Percentiles rank a stretch among this genome's conserved stretches.
phyloP scores from a whole-genome alignment of 2,888 invertebrate genomes.

The Sinelater perroti region DNA sequence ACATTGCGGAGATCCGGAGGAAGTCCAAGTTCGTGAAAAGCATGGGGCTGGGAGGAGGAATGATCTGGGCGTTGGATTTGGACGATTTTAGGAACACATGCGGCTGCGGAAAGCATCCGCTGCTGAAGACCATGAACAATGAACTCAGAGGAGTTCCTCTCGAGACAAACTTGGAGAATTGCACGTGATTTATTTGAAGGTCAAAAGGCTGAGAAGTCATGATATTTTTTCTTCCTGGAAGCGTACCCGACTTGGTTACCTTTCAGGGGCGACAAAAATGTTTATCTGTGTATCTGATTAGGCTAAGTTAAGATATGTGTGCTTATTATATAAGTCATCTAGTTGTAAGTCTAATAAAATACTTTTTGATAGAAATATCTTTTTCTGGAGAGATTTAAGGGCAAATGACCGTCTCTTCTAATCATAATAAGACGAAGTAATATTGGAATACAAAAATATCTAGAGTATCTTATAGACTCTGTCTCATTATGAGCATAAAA shows the following conservation, averaged over 20 bases:
- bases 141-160: conserved; percentile 62
- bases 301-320: not conserved
- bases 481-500: no score
- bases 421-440: no score
- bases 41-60: conserved; percentile 74
- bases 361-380: no score
- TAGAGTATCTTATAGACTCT: no score
- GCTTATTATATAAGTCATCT: conserved; percentile 26
- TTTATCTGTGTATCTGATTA: conserved; percentile 12
- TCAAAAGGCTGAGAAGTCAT: conserved; percentile 1
- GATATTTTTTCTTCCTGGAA: conserved; percentile 31
- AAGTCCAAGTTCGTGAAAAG: conserved; percentile 69
- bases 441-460: no score
- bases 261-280: conserved; percentile 28
- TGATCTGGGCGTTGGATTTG: conserved; percentile 81
- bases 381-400: no score
- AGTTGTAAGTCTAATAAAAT: conserved; percentile 1
- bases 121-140: conserved; percentile 71
- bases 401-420: no score
- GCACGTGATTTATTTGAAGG: conserved; percentile 43
- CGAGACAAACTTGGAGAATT: conserved; percentile 46
- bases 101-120: conserved; percentile 73
- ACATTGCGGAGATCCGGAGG: conserved; percentile 69
- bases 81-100: conserved; percentile 78
- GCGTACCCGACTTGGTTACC: conserved; percentile 8